Percentiles rank a stretch among this genome's conserved stretches.
These are phyloP conservation scores for Anticlea derivata DNA, from an alignment of 2,888 invertebrate genomes.

Conservation along the genomic window DNA sequence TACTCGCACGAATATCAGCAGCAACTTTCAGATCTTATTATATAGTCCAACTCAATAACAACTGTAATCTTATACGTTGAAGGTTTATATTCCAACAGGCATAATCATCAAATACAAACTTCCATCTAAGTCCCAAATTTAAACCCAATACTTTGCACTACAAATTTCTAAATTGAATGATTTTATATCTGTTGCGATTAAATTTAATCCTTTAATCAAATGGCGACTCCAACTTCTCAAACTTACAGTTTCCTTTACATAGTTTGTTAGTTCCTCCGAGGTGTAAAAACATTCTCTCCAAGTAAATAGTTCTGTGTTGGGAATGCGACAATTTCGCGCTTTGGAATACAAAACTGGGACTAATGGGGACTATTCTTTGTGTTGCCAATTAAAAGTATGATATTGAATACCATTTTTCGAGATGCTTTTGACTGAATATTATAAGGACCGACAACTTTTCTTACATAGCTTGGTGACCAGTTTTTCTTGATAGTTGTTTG, in stretches of 20 bases:
- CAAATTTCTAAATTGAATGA: slow-evolving; percentile 70
- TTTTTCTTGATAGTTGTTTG: no score
- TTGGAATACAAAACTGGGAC: slow-evolving; percentile 67
- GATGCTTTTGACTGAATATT: slow-evolving; percentile 2
- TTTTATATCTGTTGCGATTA: slow-evolving; percentile 55
- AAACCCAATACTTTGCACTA: slow-evolving; percentile 65
- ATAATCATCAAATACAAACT: slow-evolving; percentile 28
- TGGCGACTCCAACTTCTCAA: slow-evolving; percentile 35
- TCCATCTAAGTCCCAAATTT: slow-evolving; percentile 60
- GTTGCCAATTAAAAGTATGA: slow-evolving; percentile 66
- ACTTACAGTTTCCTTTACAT: slow-evolving; percentile 12
- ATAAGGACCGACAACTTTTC: no score
- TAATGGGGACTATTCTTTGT: slow-evolving; percentile 67
- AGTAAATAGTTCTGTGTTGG: slow-evolving; percentile 40
- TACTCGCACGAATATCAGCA: slow-evolving; percentile 69
- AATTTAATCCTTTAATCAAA: slow-evolving; percentile 31
- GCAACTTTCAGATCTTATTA: slow-evolving; percentile 35
- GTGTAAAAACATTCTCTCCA: slow-evolving; percentile 69
- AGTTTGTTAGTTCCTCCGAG: slow-evolving; percentile 43
- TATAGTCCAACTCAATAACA: slow-evolving; percentile 2
- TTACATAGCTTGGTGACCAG: no score
- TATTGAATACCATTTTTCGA: slow-evolving; percentile 8
- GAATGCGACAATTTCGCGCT: slow-evolving; percentile 75
- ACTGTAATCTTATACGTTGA: not conserved
- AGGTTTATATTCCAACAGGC: slow-evolving; percentile 2